Conservation (phyloP, 2,113 vertebrate genomes). For the Calcarius ornatus region DNA sequence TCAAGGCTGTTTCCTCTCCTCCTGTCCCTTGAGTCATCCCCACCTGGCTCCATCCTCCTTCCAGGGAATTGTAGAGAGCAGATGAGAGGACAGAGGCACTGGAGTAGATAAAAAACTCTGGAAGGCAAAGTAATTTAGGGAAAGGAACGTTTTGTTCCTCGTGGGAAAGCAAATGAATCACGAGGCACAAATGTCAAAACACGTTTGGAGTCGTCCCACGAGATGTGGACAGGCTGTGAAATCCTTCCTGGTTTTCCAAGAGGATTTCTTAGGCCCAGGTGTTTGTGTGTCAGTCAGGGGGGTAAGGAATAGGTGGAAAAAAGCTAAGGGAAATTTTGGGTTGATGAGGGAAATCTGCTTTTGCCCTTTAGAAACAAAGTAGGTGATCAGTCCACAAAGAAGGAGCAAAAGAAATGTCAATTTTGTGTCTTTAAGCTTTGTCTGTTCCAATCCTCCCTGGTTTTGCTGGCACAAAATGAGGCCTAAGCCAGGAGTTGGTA, state of each 20-base stretch:
- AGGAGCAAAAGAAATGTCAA: neutral
- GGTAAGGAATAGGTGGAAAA: neutral
- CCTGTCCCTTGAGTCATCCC: neutral
- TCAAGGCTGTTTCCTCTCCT: rapidly evolving
- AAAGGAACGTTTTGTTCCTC: neutral
- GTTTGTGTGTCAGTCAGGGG: neutral
- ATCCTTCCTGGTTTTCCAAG: neutral
- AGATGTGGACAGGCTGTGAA: neutral
- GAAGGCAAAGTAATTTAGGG: neutral
- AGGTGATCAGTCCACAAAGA: neutral
- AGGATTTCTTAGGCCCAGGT: neutral
- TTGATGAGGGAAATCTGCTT: neutral
- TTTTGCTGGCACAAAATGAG: neutral
- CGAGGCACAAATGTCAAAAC: neutral
- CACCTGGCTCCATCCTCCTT: neutral
- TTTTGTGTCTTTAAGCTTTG: neutral
- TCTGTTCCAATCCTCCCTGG: neutral
- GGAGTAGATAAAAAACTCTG: neutral
- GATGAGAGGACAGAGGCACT: neutral
- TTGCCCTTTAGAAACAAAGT: neutral
- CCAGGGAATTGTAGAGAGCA: neutral
- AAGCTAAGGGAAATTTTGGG: neutral
- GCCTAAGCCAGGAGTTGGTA: neutral
- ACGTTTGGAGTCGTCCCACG: neutral
- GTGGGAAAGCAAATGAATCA: neutral